Base-by-base conservation (phyloP, 2,888 invertebrate genomes). In the Xylota sylvarum region DNA sequence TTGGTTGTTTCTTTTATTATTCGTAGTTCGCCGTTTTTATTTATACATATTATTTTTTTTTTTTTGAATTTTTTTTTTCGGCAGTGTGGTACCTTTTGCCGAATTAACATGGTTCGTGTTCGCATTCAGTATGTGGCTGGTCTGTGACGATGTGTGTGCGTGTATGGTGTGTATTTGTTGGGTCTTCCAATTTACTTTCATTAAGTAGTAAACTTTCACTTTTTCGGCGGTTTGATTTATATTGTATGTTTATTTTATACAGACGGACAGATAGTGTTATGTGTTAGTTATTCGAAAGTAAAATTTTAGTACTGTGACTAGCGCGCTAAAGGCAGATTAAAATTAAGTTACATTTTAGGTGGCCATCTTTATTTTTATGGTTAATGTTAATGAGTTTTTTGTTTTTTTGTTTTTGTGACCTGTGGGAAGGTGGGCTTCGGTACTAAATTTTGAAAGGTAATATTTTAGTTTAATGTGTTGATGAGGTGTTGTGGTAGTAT, bases 181-280 rank as follows among this genome's bases (percentile, higher is more conserved):
- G 77, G 82, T 82, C 86, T 86, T 81, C 86, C 77, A 86, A 86
- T 86, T 86, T 86, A 86, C 81, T 86, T 86, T 86, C 86, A 86
- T 86, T 86, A 78, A 78, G 76, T 58, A 64, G 72, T 52, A 85
- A 91, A 91, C 92, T 91, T 91, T 91, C 92, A 92, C 92, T 92
- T 92, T 91, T 92, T 92, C 90, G 92, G 92, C 90, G 90, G 89
- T 91, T 80, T 88, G 72, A 82, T 81, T 86, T 86, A 86, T 86
- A 81, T 86, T 78, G 67, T 77, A 60, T 72, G 56, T 58, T 27
- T 43, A 48, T 43, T 6, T 12, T 12, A 56, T 48, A 40, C 27
- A 58, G 27, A 30, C 23, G 46, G 17, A 12, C 58, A 46, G 37
- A 17, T 30, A 40, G 23, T 40, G 40, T 40, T 56, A n/a, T 9